phyloP scores from a whole-genome alignment of 1,140 invertebrate genomes.

The Alviniconcha marisindica region DNA sequence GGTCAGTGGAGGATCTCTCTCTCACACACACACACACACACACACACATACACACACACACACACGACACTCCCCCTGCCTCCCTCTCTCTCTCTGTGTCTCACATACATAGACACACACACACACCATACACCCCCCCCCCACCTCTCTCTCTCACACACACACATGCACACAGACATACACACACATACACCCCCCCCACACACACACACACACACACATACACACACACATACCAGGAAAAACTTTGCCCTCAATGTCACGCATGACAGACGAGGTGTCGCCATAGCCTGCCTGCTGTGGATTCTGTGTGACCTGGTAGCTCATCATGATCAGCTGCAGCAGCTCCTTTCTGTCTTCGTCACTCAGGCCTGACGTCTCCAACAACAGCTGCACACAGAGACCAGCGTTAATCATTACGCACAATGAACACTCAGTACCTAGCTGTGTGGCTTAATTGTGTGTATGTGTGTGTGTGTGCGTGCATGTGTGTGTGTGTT shows the following conservation, averaged over 20 bases:
- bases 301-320: background rate
- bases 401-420: background rate
- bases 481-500: background rate
- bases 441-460: background rate
- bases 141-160: background rate
- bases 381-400: background rate
- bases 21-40: too few relatives aligned
- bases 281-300: constrained; percentile 15
- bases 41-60: too few relatives aligned
- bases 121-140: background rate
- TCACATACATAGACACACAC: background rate
- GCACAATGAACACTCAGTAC: background rate
- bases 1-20: too few relatives aligned
- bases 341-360: constrained; percentile 13
- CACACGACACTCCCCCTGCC: background rate
- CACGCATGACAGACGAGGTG: constrained; percentile 9
- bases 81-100: background rate
- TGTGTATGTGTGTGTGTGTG: background rate
- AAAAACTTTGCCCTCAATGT: background rate
- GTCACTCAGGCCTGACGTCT: background rate
- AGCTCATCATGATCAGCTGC: constrained; percentile 23
- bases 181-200: background rate
- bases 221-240: background rate
- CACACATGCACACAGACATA: background rate
- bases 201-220: background rate